Percentiles rank a stretch among this genome's conserved stretches.
Conservation (phyloP, 2,113 vertebrate species). For the Nycticebus coucang region DNA sequence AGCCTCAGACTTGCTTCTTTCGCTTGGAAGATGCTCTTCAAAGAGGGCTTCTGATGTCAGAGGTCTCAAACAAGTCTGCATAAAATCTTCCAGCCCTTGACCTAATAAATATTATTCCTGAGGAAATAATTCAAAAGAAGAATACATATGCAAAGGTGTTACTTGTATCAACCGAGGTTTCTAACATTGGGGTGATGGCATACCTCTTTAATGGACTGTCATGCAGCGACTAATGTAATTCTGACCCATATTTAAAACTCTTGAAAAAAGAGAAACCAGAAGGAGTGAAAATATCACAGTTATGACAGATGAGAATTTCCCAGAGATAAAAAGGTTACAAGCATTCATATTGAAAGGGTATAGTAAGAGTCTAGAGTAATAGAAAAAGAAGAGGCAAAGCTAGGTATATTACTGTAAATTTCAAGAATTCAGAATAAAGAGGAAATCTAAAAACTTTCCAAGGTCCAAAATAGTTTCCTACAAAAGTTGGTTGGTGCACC, state of each 20-base stretch:
- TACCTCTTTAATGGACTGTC: neutral
- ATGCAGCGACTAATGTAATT: conserved; percentile 29
- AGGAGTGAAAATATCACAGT: conserved; percentile 44
- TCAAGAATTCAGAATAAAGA: conserved; percentile 11
- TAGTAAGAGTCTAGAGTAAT: neutral
- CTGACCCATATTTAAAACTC: conserved; percentile 7
- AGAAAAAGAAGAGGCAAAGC: neutral
- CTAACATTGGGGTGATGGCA: neutral
- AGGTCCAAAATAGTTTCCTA: neutral
- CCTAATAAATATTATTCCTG: conserved; percentile 38
- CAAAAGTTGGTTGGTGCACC: neutral
- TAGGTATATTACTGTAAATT: neutral
- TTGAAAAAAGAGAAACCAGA: neutral
- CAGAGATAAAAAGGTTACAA: conserved; percentile 47
- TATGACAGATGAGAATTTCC: conserved; percentile 53
- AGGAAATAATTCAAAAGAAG: conserved; percentile 38
- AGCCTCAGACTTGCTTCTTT: neutral
- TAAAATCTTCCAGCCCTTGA: neutral
- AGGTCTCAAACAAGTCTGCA: conserved; percentile 25
- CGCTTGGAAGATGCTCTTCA: conserved; percentile 21
- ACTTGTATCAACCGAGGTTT: neutral
- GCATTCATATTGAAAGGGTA: neutral
- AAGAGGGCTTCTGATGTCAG: neutral
- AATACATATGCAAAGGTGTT: neutral
- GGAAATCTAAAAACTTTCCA: neutral